Evolutionary conservation across 2,888 invertebrate genomes (phyloP), one percentile per base, ranked within the genome.

Genomic region (Seira musarum): DNA sequence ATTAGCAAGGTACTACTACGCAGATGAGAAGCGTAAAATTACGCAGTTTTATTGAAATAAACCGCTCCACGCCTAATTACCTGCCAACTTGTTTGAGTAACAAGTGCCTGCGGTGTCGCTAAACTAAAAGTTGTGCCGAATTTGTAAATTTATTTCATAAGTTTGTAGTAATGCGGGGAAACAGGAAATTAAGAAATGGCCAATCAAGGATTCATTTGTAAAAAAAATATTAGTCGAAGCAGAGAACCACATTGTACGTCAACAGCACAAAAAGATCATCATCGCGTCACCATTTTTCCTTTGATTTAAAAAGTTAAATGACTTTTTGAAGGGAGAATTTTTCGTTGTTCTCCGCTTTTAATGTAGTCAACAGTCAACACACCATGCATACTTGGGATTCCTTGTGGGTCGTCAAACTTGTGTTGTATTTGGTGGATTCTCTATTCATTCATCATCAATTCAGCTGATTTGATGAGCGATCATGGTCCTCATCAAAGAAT

Each of bases 111-210:
- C 17, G 57, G 57, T 57, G 17, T 15, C 10, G 3, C 17, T 3
- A n/a, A n/a, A 17, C 10, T 57, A 8, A 57, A 57, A 57, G 17
- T 17, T 57, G 13, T 40, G 40, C 40, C 5, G 40, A 40, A 5
- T 57, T 57, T 57, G 3, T n/a, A 40, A 40, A 40, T 40, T 40
- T 40, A 13, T 40, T 40, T 40, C 40, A 6, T 13, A 57, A 57
- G 10, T 57, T 57, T 57, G 10, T 17, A 57, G n/a, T n/a, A n/a
- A 57, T 57, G 40, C 13, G 17, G 17, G n/a, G 40, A n/a, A 57
- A 57, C 35, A 74, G 75, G 75, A 75, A 75, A 75, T 75, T 75
- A 63, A 57, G 68, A 75, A 75, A 67, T 73, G 74, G 35, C 61
- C 68, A 75, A 17, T 61, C 24, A 65, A n/a, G 17, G 53, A 13